These are phyloP conservation scores for Manis javanica DNA, from an alignment of 2,797 vertebrate species.

Conservation along the genomic window DNA sequence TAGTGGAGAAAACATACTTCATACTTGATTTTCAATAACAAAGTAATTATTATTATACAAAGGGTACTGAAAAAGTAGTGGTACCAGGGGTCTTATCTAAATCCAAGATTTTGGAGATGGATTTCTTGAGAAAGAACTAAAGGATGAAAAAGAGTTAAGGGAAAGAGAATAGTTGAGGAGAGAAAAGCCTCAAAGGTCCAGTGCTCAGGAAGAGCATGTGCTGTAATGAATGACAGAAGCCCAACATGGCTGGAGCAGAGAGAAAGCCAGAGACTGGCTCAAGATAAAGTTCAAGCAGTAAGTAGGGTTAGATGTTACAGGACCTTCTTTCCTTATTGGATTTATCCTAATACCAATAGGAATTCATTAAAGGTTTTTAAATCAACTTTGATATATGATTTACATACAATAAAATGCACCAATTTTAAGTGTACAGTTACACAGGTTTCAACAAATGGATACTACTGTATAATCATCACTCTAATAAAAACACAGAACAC, in stretches of 20 bases:
- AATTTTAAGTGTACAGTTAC: background rate
- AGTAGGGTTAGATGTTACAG: background rate
- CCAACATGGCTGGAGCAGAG: background rate
- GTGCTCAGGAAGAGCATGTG: background rate
- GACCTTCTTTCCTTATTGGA: background rate
- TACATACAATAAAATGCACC: background rate
- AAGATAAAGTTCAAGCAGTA: background rate
- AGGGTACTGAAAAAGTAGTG: background rate
- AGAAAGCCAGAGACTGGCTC: background rate
- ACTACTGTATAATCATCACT: background rate
- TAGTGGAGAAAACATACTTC: background rate
- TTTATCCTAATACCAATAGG: background rate
- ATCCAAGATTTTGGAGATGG: background rate
- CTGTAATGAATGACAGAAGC: background rate
- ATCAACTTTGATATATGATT: background rate
- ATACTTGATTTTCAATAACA: background rate
- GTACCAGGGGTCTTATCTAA: background rate
- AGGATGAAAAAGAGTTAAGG: background rate
- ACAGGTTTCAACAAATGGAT: background rate
- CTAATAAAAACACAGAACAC: background rate
- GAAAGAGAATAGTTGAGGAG: background rate
- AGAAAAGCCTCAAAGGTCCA: background rate
- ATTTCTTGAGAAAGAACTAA: constrained; percentile 28
- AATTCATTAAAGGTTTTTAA: constrained; percentile 14
- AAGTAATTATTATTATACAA: background rate